These are phyloP conservation scores for Sorex araneus DNA, from an alignment of 2,113 vertebrate species.

Conservation along the genomic window DNA sequence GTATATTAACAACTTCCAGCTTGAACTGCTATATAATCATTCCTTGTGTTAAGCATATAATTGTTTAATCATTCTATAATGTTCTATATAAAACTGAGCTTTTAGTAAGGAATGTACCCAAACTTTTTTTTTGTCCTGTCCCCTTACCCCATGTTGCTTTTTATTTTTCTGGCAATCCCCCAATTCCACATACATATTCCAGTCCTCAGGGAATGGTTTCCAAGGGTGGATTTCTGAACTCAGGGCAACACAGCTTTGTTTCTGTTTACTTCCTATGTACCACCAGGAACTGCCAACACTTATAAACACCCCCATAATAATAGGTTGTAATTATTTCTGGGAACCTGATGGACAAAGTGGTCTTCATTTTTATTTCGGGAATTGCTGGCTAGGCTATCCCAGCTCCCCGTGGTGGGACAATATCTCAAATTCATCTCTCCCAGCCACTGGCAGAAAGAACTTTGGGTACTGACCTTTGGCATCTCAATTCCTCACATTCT, in stretches of 20 bases:
- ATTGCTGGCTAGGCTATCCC: fast-evolving
- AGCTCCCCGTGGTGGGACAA: fast-evolving
- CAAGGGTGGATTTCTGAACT: not conserved
- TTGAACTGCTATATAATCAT: not conserved
- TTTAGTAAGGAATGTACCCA: not conserved
- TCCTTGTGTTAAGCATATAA: not conserved
- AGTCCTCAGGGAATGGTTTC: not conserved
- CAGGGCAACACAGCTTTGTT: not conserved
- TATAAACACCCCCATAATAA: not conserved
- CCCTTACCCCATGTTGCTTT: not conserved
- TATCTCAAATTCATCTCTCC: not conserved
- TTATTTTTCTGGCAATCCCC: not conserved
- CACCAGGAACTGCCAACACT: not conserved
- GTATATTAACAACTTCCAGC: not conserved
- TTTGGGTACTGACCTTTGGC: constrained; percentile 11
- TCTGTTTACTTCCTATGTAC: not conserved
- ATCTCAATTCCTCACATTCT: constrained; percentile 50
- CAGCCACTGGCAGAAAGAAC: not conserved
- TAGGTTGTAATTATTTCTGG: not conserved
- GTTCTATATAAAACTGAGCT: not conserved
- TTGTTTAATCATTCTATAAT: not conserved
- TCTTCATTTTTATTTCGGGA: not conserved
- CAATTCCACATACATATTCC: not conserved
- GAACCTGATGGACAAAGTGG: not conserved
- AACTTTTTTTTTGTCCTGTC: not conserved